A percentile compares a stretch with the other conserved stretches of the same genome.
Conservation (phyloP, 2,888 invertebrate genomes). For the Choristoneura rosaceana region DNA sequence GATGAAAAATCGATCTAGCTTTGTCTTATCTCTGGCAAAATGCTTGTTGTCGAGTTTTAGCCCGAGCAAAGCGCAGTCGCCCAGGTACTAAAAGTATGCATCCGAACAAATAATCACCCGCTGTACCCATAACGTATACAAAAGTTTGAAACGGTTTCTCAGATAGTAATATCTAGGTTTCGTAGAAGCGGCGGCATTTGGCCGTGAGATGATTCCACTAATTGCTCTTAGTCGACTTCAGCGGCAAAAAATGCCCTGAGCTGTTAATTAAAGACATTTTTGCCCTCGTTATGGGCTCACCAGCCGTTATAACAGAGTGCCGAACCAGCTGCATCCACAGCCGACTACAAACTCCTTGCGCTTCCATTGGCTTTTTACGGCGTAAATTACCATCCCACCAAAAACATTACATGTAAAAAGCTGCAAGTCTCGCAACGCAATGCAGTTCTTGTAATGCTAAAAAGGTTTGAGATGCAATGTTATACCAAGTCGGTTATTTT, state of each 20-base stretch:
- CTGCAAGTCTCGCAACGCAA: too few relatives aligned
- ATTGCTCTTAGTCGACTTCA: constrained; percentile 55
- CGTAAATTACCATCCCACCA: background rate
- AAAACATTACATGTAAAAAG: too few relatives aligned
- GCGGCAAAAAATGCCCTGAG: constrained; percentile 54
- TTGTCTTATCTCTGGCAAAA: too few relatives aligned
- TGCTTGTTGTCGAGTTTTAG: too few relatives aligned
- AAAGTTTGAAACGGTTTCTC: background rate
- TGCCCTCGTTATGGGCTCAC: constrained; percentile 53
- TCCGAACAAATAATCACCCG: background rate
- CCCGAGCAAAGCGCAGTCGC: too few relatives aligned
- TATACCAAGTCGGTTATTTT: too few relatives aligned
- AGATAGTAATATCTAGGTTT: background rate
- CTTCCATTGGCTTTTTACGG: background rate
- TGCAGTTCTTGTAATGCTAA: too few relatives aligned
- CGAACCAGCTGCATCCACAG: constrained; percentile 8
- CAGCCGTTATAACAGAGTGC: constrained; percentile 52
- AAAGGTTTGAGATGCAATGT: too few relatives aligned
- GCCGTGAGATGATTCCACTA: constrained; percentile 51
- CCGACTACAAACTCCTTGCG: background rate
- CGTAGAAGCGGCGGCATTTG: constrained; percentile 1
- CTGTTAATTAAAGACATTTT: constrained; percentile 67
- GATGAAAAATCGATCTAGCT: too few relatives aligned
- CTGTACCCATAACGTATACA: background rate
- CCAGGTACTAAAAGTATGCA: too few relatives aligned